Base-by-base conservation (phyloP, 1,140 invertebrate species). In the Formica exsecta region DNA sequence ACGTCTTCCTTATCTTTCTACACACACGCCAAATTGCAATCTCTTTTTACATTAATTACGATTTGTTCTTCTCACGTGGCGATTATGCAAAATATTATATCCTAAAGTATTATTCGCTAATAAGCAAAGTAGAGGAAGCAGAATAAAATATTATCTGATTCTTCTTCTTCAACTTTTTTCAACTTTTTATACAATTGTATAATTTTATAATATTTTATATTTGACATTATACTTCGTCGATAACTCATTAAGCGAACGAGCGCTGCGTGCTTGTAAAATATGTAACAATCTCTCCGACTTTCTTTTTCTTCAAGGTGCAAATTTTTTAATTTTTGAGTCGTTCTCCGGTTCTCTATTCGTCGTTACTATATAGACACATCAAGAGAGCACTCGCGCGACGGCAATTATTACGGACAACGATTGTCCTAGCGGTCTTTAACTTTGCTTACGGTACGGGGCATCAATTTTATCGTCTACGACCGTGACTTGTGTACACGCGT, bases 341-440 rank as follows among this genome's bases (percentile, higher is more conserved):
- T 51, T 16, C 48, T 54, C 19, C 19, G 9, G 13, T 7, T 80
- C 64, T 25, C 5, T 32, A 13, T 80, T 32, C 29, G 32, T 65
- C 32, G 66, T 80, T 65, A 68, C 76, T 41, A 16, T 68, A 68
- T 80, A 51, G 48, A 16, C 48, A 68, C 76, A 68, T 73, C 66
- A 54, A 9, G 57, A 68, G 74, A 11, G 65, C 54, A 62, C 59
- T 59, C 64, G 79, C 80, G 85, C 76, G 90, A 88, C 85, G 85
- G 89, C 91, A 94, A 94, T 95, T 93, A 94, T 93, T 93, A 85
- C 92, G 92, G 92, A 90, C 64, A 76, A 88, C 75, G 89, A 94
- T 94, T 94, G 92, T 94, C 91, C 87, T 95, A 95, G 94, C 94
- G 94, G 94, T 94, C 88, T 94, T 93, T 92, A 92, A 85, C 87